These are phyloP conservation scores for Xenus cinereus DNA, from an alignment of 2,113 vertebrate genomes.

Conservation along the genomic window DNA sequence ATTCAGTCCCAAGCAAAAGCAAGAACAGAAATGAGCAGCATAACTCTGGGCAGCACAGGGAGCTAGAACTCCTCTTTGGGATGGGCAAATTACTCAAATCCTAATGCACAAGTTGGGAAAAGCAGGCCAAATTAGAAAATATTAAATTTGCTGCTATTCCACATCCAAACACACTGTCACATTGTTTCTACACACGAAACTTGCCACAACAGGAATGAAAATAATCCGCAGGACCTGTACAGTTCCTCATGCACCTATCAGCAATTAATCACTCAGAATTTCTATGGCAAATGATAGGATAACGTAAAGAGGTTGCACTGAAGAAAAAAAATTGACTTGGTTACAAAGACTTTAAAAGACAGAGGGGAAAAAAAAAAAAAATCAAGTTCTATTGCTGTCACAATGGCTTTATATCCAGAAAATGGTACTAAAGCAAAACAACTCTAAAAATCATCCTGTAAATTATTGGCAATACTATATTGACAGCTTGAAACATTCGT, in stretches of 20 bases:
- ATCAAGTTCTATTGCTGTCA: neutral
- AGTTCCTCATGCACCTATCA: neutral
- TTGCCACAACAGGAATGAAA: neutral
- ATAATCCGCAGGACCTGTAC: neutral
- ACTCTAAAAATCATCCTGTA: neutral
- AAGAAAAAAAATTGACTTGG: neutral
- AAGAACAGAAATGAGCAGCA: rapidly evolving
- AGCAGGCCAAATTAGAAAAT: neutral
- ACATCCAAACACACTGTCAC: rapidly evolving
- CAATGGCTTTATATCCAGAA: neutral
- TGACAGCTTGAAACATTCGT: neutral
- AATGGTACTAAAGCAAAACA: neutral
- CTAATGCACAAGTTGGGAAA: neutral
- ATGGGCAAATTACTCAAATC: neutral
- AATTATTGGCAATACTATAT: neutral
- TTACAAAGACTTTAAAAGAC: neutral
- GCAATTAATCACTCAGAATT: neutral
- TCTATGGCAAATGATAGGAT: neutral
- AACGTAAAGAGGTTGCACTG: neutral
- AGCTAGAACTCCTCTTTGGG: neutral
- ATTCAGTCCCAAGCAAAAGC: rapidly evolving
- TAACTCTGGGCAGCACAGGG: neutral
- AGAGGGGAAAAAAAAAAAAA: neutral
- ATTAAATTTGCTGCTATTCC: neutral
- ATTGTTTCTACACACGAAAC: rapidly evolving